Percentiles rank a stretch among this genome's conserved stretches.
These are phyloP conservation scores for Troides aeacus DNA, from an alignment of 2,888 invertebrate species.

Conservation along the genomic window DNA sequence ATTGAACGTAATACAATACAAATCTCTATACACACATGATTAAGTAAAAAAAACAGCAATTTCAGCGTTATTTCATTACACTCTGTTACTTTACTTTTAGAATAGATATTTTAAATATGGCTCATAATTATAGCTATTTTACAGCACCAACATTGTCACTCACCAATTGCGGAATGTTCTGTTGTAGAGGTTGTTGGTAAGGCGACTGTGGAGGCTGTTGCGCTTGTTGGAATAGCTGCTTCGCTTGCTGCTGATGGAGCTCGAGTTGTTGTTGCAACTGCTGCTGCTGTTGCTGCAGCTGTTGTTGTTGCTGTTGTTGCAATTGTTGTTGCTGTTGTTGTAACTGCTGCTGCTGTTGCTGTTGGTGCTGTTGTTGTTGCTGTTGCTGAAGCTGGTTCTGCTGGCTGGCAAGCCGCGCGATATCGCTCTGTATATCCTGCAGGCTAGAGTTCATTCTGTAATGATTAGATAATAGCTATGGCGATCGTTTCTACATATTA, in stretches of 20 bases:
- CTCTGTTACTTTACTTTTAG: background rate
- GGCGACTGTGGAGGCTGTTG: constrained; percentile 70
- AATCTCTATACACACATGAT: too few species aligned
- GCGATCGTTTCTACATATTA: constrained; percentile 28
- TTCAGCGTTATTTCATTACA: too few species aligned
- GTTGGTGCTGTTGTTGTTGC: constrained; percentile 77
- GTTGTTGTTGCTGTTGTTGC: constrained; percentile 77
- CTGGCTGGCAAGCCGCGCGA: constrained; percentile 92
- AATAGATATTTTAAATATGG: background rate
- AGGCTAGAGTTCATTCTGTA: constrained; percentile 94
- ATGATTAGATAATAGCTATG: constrained; percentile 41
- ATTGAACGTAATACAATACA: too few species aligned
- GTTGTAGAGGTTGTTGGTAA: constrained; percentile 65
- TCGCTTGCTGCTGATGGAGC: constrained; percentile 77
- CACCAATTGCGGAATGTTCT: constrained; percentile 79
- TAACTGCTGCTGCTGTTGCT: constrained; percentile 63
- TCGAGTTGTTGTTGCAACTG: constrained; percentile 60
- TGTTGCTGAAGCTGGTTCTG: constrained; percentile 70
- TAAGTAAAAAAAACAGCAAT: too few species aligned
- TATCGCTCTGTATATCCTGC: constrained; percentile 96
- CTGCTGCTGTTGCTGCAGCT: constrained; percentile 55
- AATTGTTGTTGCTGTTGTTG: constrained; percentile 61
- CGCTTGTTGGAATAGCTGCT: constrained; percentile 56
- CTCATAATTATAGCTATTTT: background rate
- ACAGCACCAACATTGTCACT: constrained; percentile 39